Percentiles rank a stretch among this genome's conserved stretches.
These are phyloP conservation scores for Pseudonaja textilis DNA, from an alignment of 2,113 vertebrate species.

Conservation along the genomic window DNA sequence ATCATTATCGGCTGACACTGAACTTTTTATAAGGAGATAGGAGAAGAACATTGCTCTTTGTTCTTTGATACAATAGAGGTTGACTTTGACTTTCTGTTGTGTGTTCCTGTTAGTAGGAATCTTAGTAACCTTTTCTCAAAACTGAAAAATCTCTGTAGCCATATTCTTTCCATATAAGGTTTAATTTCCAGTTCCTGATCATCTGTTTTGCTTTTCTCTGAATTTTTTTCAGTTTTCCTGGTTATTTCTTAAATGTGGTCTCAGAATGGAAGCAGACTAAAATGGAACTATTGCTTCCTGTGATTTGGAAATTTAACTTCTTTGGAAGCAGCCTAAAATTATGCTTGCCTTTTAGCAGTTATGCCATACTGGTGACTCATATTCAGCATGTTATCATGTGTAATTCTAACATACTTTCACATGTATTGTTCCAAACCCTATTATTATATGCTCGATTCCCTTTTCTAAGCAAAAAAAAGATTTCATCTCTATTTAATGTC, in stretches of 20 bases:
- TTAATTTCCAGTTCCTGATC: background rate
- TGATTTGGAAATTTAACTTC: background rate
- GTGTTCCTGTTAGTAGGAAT: background rate
- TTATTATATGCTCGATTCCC: background rate
- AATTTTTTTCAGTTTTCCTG: background rate
- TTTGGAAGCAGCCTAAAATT: background rate
- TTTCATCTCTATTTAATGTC: background rate
- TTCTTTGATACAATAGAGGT: background rate
- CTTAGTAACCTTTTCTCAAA: background rate
- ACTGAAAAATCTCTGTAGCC: background rate
- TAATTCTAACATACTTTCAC: background rate
- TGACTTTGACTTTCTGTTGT: background rate
- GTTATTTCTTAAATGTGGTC: background rate
- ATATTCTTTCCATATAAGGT: background rate
- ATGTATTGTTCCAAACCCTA: background rate
- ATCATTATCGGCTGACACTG: background rate
- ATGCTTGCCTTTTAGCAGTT: background rate
- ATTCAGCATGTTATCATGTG: background rate
- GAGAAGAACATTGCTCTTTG: background rate
- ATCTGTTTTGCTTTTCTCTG: background rate
- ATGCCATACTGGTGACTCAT: background rate
- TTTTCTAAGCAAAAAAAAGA: background rate
- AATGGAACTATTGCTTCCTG: background rate
- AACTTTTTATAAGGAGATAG: background rate
- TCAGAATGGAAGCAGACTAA: background rate